Base-by-base conservation (phyloP, 2,113 vertebrate genomes). In the Deroptyus accipitrinus region DNA sequence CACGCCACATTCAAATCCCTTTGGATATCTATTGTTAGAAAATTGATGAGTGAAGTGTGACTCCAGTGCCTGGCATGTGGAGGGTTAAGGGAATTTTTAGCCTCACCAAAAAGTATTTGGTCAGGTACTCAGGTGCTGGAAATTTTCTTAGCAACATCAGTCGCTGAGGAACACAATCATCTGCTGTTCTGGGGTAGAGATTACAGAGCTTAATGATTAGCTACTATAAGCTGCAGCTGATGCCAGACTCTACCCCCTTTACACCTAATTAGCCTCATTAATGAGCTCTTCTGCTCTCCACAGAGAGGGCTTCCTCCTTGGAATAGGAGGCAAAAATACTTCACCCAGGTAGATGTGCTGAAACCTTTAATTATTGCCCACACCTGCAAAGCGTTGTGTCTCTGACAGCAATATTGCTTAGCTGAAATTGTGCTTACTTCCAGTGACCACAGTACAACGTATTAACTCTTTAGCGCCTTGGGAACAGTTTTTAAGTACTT, bases 211-310 rank as follows among this genome's bases (percentile, higher is more conserved):
- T 99, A 99, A 99, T 99, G 98, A 99, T 98, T 97, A 98, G 97
- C 97, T 98, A 96, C 96, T 97, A 97, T 98, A 98, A 98, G 98
- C 98, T 98, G 98, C 99, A 99, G 98, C 98, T 99, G 98, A 99
- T 99, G 98, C 98, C 98, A 98, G 98, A 95, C 97, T 98, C 98
- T 98, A 98, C 97, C 98, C 99, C 98, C 98, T 98, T 99, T 99
- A 98, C 98, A 99, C 98, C 98, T 99, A 99, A 99, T 99, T 99
- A 99, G 98, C 98, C 98, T 98, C 95, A 98, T 99, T 99, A 99
- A 98, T 98, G 98, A 98, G 98, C 98, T 98, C 98, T 98, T 98
- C 98, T 98, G 98, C 98, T 98, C 98, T 98, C 98, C 97, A 77
- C 94, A 97, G 98, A 98, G 98, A 98, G 98, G 97, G 92, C 97